Percentiles rank a stretch among this genome's conserved stretches.
These are phyloP conservation scores for Actinernus sp. DNA, from an alignment of 92 coral and sea anemone species.

Conservation along the genomic window DNA sequence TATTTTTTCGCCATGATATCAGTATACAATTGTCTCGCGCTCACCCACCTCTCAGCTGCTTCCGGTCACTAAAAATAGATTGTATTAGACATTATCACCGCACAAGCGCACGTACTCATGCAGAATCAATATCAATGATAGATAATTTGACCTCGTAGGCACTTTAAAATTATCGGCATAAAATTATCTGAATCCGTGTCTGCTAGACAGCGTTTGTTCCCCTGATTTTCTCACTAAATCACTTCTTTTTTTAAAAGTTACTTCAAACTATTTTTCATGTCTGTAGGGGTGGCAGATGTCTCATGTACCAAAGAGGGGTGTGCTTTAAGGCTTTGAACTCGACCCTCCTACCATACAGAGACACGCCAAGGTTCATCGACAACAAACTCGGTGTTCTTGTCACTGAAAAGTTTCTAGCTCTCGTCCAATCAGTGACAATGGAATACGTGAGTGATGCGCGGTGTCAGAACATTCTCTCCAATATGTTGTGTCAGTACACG, in stretches of 20 bases:
- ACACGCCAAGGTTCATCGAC: constrained; percentile 80
- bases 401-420: constrained; percentile 60
- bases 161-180: too few species aligned
- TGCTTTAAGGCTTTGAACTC: constrained; percentile 65
- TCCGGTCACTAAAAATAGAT: too few species aligned
- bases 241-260: background rate
- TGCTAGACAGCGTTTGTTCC: too few species aligned
- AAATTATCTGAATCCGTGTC: too few species aligned
- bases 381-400: constrained; percentile 69
- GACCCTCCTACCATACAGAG: constrained; percentile 52
- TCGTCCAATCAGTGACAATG: constrained; percentile 22
- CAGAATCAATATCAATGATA: too few species aligned
- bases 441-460: constrained; percentile 15
- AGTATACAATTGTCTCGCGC: too few species aligned
- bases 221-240: background rate
- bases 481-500: constrained; percentile 85
- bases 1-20: too few species aligned
- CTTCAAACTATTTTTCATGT: too few species aligned
- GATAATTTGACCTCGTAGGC: too few species aligned
- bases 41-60: too few species aligned
- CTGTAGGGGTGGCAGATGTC: constrained; percentile 73
- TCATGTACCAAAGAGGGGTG: constrained; percentile 52
- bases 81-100: background rate
- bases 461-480: constrained; percentile 58
- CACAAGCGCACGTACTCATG: background rate